Evolutionary conservation across 2,113 vertebrate species (phyloP), one percentile per base, ranked within the genome.

Genomic region (Ornithorhynchus anatinus): DNA sequence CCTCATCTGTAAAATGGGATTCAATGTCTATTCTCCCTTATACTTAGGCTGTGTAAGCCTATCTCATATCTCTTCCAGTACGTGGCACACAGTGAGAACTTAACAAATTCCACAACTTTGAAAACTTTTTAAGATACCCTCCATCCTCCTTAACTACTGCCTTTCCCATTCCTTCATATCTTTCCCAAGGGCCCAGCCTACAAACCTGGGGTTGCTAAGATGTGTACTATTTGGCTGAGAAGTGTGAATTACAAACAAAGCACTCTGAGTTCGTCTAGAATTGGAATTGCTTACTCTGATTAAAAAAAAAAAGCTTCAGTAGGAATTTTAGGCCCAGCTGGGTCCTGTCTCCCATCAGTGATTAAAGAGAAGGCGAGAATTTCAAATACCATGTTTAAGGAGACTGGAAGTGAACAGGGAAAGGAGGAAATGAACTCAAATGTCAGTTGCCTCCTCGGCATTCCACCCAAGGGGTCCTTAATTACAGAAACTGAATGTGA

Each of bases 401-500:
- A 79, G 81, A 75, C 76, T 78, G 86, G 59, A 10, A 65, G 75
- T 80, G 85, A 77, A 57, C 74, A 74, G 86, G 78, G 83, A 87
- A 82, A 59, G 6, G 5, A 79, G 82, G 82, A 76, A 79, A 68
- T 35, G 74, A 79, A 64, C 72, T 7, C 38, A 19, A 38, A 48
- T 58, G 67, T 79, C 64, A 65, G 32, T 58, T 40, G 52, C 90
- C 86, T 88, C 79, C 77, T 66, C 69, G 0, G 64, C 90, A 90
- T 91, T 90, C 87, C 71, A 90, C 77, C 68, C 48, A 2, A 22
- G 16, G 1, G 10, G 68, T 89, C 87, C 92, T 88, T 89, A 84
- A 91, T 40, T 71, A 66, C 50, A 1, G 2, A 40, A 43, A 77
- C 2, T 61, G 72, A 62, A 63, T 69, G 54, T 22, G 51, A 69